Percentiles rank a stretch among this genome's conserved stretches.
Evolutionary conservation across 1,140 invertebrate genomes (phyloP).

Genomic region (Anadara kagoshimensis): DNA sequence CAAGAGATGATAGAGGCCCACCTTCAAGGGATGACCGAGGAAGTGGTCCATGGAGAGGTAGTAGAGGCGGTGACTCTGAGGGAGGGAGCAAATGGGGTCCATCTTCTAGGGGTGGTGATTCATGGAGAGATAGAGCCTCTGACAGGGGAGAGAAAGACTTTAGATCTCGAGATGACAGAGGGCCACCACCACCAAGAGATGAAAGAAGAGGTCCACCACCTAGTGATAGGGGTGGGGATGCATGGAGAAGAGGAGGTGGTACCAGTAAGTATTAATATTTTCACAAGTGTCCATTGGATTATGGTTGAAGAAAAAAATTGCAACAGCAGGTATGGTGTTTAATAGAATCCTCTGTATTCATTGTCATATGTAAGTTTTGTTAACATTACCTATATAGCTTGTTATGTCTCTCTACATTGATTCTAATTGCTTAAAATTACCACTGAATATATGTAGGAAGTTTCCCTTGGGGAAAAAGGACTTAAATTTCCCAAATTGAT

Average conservation of each 20-base stretch:
- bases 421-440: no score
- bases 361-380: background rate
- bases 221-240: conserved; percentile 7
- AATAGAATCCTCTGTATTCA: background rate
- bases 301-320: conserved; percentile 31
- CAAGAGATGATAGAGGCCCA: conserved; percentile 25
- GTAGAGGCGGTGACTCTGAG: background rate
- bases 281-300: conserved; percentile 1
- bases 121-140: conserved; percentile 2
- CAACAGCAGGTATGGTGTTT: background rate
- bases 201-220: conserved; percentile 21
- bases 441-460: no score
- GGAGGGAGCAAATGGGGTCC: background rate
- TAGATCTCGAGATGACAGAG: conserved; percentile 20
- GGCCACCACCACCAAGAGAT: conserved; percentile 28
- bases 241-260: conserved; percentile 16
- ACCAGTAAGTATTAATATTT: background rate
- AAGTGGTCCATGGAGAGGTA: conserved; percentile 16
- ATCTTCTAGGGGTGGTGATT: background rate
- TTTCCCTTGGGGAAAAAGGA: no score
- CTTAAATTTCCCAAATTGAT: no score
- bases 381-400: no score
- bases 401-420: no score
- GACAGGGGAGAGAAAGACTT: conserved; percentile 1
- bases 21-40: conserved; percentile 6